phyloP scores from a whole-genome alignment of 2,888 invertebrate genomes.

The Aquatica leii region DNA sequence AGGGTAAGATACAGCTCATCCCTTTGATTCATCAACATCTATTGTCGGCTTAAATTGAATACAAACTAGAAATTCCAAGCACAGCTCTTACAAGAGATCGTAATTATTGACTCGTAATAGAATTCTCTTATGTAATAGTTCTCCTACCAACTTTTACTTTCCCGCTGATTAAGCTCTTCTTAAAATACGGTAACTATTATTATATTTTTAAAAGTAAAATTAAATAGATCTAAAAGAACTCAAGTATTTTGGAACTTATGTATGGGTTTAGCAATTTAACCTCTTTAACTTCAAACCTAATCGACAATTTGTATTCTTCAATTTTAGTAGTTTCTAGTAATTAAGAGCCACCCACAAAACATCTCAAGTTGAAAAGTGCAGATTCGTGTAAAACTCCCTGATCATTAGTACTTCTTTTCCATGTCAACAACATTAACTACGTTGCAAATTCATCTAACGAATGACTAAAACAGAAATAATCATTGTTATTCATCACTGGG shows the following conservation, averaged over 20 bases:
- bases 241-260: no score
- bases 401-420: constrained; percentile 32
- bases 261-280: no score
- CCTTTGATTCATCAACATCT: constrained; percentile 57
- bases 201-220: no score
- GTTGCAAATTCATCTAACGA: constrained; percentile 21
- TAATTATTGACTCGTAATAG: constrained; percentile 56
- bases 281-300: no score
- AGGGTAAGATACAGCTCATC: constrained; percentile 48
- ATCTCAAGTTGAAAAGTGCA: constrained; percentile 30
- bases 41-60: constrained; percentile 57
- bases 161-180: constrained; percentile 26
- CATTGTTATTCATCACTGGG: constrained; percentile 15
- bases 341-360: constrained; percentile 31
- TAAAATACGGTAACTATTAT: constrained; percentile 19
- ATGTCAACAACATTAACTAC: constrained; percentile 24
- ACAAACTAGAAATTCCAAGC: constrained; percentile 56
- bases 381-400: constrained; percentile 27
- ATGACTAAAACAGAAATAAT: constrained; percentile 21
- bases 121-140: constrained; percentile 44
- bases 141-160: constrained; percentile 4
- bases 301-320: no score
- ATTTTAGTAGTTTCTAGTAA: constrained; percentile 18
- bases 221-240: no score
- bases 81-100: constrained; percentile 54